These are phyloP conservation scores for Bryconaethiops microstoma DNA, from an alignment of 2,797 vertebrate genomes.

Conservation along the genomic window DNA sequence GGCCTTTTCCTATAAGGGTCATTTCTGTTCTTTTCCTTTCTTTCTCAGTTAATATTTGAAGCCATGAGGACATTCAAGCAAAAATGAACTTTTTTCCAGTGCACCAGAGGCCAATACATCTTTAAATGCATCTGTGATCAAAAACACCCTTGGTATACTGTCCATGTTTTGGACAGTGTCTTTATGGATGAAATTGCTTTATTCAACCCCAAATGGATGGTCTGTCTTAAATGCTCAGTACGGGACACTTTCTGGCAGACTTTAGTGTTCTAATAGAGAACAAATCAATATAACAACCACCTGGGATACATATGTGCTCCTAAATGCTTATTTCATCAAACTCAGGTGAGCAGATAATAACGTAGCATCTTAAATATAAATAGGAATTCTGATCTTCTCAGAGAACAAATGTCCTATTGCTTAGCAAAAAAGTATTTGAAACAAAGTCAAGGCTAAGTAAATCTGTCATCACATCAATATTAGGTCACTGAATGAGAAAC, in stretches of 20 bases:
- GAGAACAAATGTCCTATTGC: neutral
- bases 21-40: neutral
- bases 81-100: neutral
- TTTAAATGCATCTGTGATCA: neutral
- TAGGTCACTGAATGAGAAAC: neutral
- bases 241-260: neutral
- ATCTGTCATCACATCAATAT: neutral
- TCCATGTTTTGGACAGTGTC: neutral
- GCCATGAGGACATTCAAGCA: neutral
- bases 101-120: neutral
- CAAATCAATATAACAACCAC: constrained; percentile 25
- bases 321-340: neutral
- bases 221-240: constrained; percentile 9
- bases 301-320: neutral
- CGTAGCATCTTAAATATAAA: neutral
- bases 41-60: neutral
- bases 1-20: neutral
- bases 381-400: neutral
- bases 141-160: neutral
- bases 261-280: constrained; percentile 18
- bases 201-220: constrained; percentile 12
- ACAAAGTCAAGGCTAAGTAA: neutral
- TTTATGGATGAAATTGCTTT: constrained; percentile 19
- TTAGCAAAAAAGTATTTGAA: neutral
- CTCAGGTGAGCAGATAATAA: neutral